Base-by-base conservation (phyloP, 2,797 vertebrate genomes). In the Enteromius anoplus region DNA sequence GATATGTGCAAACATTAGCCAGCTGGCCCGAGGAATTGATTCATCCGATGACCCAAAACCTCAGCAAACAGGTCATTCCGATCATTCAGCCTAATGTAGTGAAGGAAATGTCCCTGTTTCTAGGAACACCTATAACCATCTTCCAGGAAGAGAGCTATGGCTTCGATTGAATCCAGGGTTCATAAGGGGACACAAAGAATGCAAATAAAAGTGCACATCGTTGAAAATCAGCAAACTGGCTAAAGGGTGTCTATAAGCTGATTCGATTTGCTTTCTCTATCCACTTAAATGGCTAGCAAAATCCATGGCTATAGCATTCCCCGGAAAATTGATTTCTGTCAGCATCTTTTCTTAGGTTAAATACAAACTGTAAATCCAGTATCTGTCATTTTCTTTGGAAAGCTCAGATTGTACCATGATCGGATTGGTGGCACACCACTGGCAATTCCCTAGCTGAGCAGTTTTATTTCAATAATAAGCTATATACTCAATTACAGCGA, bases 1-100 rank as follows among this genome's bases (percentile, higher is more conserved):
- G 93, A 93, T 91, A 91, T 85, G 87, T 12, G 89, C 92, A 93
- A 92, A 94, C 93, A 90, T 87, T 92, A 90, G 88, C 93, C 93
- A 94, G 93, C 92, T 93, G 91, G 92, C 92, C 92, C 84, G 42
- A 85, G 86, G 83, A 92, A 94, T 93, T 91, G 93, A 93, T 93
- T 93, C 92, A 93, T 92, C 88, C 88, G 91, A 92, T 91, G 92
- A 93, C 93, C 91, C 89, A 85, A 88, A 92, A 90, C 73, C 79
- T 64, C 64, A 37, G 34, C n/a, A 45, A 81, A 55, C 60, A 68
- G 60, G 81, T 82, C 75, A 66, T 88, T 83, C 77, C 85, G 51
- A 85, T 75, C 73, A 69, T 47, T 80, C 47, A 60, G 75, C 64
- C 42, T 85, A 86, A 86, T 78, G 73, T 19, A 75, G 69, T 23